Conservation (phyloP, 23 tunicate species). For the Aplidium turbinatum region DNA sequence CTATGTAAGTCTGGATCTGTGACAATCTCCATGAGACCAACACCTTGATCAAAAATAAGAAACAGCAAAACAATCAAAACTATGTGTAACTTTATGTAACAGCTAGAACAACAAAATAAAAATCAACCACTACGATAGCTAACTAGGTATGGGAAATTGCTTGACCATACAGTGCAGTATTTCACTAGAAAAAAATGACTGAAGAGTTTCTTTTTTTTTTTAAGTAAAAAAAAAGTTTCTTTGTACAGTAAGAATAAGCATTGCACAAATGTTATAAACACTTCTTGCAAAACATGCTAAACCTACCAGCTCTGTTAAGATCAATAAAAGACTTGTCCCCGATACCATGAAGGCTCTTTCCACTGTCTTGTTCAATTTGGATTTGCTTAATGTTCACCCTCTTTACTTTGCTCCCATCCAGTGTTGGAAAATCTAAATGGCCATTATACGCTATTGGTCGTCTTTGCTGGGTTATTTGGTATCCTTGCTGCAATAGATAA, state of each 20-base stretch:
- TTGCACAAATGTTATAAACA: not conserved
- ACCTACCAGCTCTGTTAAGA: conserved; percentile 89
- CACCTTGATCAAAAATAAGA: conserved; percentile 35
- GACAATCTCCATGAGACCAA: conserved; percentile 88
- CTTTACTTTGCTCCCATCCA: conserved; percentile 33
- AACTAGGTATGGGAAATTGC: not conserved
- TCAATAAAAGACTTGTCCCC: conserved; percentile 52
- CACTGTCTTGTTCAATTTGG: conserved; percentile 92
- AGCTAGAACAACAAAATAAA: no score
- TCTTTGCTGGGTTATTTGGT: conserved; percentile 87
- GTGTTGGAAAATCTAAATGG: conserved; percentile 35
- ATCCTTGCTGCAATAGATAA: conserved; percentile 66
- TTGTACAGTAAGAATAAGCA: not conserved
- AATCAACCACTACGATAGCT: no score
- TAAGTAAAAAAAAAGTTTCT: not conserved
- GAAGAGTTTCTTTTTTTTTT: no score
- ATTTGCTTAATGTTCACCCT: conserved; percentile 55
- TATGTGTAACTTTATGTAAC: not conserved
- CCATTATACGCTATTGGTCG: conserved; percentile 79
- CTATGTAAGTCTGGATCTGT: conserved; percentile 63
- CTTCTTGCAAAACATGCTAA: no score
- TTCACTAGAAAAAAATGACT: no score
- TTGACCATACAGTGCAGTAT: no score
- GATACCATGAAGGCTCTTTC: conserved; percentile 75
- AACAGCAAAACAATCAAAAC: not conserved